Base-by-base conservation (phyloP, 2,888 invertebrate species). In the Spodoptera exigua region DNA sequence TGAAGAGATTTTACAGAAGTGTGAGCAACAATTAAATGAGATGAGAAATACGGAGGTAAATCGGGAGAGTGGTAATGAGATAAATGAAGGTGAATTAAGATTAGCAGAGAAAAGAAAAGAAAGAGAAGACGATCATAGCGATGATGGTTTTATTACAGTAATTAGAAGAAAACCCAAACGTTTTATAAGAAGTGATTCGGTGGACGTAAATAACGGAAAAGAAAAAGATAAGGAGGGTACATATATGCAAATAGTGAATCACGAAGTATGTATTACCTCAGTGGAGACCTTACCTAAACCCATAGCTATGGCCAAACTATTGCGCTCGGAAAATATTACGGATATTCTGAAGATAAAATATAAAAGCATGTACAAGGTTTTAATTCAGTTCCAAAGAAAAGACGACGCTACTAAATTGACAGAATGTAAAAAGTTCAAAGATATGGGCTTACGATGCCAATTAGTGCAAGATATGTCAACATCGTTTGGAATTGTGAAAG, bases 401-500 rank as follows among this genome's bases (percentile, higher is more conserved):
- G 34, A 43, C 32, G 46, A 59, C 18, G 69, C 63, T 1, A 56
- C 58, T 41, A 64, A 14, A 18, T 16, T 49, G 11, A 17, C 40
- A 21, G 16, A 27, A n/a, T 49, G 49, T n/a, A n/a, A n/a, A n/a
- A n/a, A n/a, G n/a, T n/a, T n/a, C n/a, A n/a, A n/a, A n/a, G n/a
- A n/a, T n/a, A 37, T 67, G 45, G 69, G 67, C 0, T 67, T 44
- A 21, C 55, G 53, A 41, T 55, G 61, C 34, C 70, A 70, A 18
- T 51, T 43, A 37, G 44, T 60, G 3, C 16, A 53, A 21, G 74
- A 77, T 18, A 13, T 44, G 2, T 52, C 36, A 12, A 3, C 61
- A 11, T 67, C 70, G 1, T 78, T 71, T 48, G 78, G 76, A 4
- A 35, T 77, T 1, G 65, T 78, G 1, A 71, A 52, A 57, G 60